These are phyloP conservation scores for Cydia splendana DNA, from an alignment of 1,140 invertebrate species.

Conservation along the genomic window DNA sequence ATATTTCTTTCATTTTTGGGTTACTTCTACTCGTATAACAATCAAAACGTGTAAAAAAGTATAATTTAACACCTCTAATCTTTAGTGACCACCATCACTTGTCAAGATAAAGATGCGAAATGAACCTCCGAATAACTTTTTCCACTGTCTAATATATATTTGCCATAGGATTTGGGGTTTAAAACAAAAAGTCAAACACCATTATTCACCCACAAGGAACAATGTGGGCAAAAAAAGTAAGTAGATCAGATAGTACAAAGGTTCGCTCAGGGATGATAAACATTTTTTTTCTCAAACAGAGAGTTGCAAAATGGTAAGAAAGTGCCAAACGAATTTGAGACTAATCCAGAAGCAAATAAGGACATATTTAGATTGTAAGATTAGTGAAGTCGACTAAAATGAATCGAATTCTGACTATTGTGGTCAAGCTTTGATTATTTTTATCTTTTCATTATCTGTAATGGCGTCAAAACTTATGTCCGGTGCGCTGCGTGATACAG, in stretches of 20 bases:
- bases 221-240: constrained; percentile 68
- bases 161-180: constrained; percentile 56
- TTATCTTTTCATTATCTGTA: constrained; percentile 71
- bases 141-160: constrained; percentile 59
- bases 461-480: constrained; percentile 77
- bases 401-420: constrained; percentile 51
- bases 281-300: constrained; percentile 52
- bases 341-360: constrained; percentile 34
- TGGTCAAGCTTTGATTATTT: constrained; percentile 75
- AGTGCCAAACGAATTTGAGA: constrained; percentile 33
- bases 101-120: constrained; percentile 55
- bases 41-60: constrained; percentile 44
- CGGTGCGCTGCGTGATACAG: constrained; percentile 71
- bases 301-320: constrained; percentile 41
- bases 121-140: constrained; percentile 52
- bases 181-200: constrained; percentile 71
- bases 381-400: constrained; percentile 30
- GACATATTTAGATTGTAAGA: constrained; percentile 40
- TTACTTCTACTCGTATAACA: constrained; percentile 36
- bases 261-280: constrained; percentile 64
- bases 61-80: constrained; percentile 68
- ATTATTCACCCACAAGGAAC: constrained; percentile 57
- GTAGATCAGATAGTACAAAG: constrained; percentile 75
- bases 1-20: background rate
- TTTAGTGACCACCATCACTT: constrained; percentile 45